Conservation (phyloP, 1,140 invertebrate species). For the Drosophila bifasciata region DNA sequence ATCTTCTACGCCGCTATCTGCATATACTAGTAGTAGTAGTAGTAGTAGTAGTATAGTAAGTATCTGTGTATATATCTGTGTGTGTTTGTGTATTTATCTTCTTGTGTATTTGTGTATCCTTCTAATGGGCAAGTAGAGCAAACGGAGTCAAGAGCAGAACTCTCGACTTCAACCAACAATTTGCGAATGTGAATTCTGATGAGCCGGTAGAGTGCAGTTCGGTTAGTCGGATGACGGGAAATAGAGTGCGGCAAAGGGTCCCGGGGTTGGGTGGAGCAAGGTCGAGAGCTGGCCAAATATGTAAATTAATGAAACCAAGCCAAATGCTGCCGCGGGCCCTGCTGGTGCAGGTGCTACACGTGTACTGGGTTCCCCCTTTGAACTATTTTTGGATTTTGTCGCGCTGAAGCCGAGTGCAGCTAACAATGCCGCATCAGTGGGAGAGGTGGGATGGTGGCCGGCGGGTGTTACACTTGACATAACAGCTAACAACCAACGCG, state of each 20-base stretch:
- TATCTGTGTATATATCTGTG: conserved; percentile 4
- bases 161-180: conserved; percentile 34
- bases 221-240: conserved; percentile 39
- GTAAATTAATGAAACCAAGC: conserved; percentile 71
- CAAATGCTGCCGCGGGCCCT: conserved; percentile 40
- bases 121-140: conserved; percentile 36
- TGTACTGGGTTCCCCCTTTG: conserved; percentile 44
- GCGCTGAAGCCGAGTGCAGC: conserved; percentile 43
- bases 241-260: conserved; percentile 38
- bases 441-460: no score
- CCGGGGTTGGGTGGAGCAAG: background rate
- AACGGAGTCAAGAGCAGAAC: conserved; percentile 68
- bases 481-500: conserved; percentile 41
- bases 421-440: conserved; percentile 40
- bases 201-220: conserved; percentile 50
- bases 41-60: no score
- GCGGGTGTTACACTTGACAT: conserved; percentile 65
- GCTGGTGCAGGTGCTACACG: conserved; percentile 3
- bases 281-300: conserved; percentile 70
- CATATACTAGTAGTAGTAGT: background rate
- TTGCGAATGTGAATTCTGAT: conserved; percentile 71
- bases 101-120: background rate
- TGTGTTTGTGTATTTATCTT: conserved; percentile 2
- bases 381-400: conserved; percentile 65
- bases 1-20: conserved; percentile 27